A percentile compares a stretch with the other conserved stretches of the same genome.
These are phyloP conservation scores for Laticauda colubrina DNA, from an alignment of 2,113 vertebrate species.

Conservation along the genomic window DNA sequence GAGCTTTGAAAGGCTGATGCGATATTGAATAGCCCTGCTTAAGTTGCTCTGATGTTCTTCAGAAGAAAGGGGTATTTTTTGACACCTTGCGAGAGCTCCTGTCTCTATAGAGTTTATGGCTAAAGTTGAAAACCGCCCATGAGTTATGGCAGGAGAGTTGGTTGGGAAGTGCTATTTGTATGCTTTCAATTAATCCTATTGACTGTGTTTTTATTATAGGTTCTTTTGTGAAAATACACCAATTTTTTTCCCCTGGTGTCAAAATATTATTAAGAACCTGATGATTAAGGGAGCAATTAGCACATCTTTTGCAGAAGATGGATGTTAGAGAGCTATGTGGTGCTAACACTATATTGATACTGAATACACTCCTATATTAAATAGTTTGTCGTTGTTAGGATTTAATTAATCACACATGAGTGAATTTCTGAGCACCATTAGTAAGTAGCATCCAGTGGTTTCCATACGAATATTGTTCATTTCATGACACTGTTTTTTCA, in stretches of 20 bases:
- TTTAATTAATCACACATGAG: slow-evolving; percentile 59
- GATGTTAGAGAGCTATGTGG: slow-evolving; percentile 43
- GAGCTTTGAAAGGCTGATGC: not conserved
- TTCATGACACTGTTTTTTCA: not conserved
- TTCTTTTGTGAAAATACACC: slow-evolving; percentile 18
- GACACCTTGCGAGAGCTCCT: not conserved
- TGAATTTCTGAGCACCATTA: slow-evolving; percentile 39
- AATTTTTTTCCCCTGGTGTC: slow-evolving; percentile 36
- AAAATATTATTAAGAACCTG: slow-evolving; percentile 42
- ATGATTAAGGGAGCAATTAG: slow-evolving; percentile 56
- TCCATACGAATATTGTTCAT: slow-evolving; percentile 12
- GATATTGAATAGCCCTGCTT: not conserved
- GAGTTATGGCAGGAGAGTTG: not conserved
- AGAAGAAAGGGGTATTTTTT: not conserved
- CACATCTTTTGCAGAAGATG: slow-evolving; percentile 36
- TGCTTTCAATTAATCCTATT: slow-evolving; percentile 41
- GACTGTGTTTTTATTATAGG: slow-evolving; percentile 29
- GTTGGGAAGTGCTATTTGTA: not conserved
- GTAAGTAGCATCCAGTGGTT: slow-evolving; percentile 18
- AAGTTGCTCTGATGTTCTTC: not conserved
- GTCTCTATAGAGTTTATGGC: not conserved
- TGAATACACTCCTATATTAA: slow-evolving; percentile 52
- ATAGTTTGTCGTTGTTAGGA: slow-evolving; percentile 39
- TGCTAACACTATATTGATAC: slow-evolving; percentile 46
- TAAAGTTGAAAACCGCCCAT: not conserved